phyloP scores from a whole-genome alignment of 2,888 invertebrate species.

The Lithophane socia region DNA sequence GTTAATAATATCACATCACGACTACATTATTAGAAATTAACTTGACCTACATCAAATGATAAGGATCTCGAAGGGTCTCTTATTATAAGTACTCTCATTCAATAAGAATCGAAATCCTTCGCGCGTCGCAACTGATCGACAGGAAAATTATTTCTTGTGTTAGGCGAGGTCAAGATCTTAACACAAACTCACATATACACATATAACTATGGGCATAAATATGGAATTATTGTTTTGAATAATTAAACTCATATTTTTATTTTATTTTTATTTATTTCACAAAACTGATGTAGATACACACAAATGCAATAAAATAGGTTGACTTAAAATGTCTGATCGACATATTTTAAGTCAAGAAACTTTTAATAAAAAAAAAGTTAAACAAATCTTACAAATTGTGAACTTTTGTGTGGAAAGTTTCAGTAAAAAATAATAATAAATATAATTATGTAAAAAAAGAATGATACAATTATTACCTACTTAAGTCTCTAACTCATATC shows the following conservation, averaged over 20 bases:
- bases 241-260: neutral
- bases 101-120: conserved; percentile 50
- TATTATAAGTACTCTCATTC: conserved; percentile 19
- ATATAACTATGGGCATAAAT: neutral
- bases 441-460: no score
- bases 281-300: neutral
- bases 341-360: no score
- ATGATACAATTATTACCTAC: no score
- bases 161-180: conserved; percentile 41
- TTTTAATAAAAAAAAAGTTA: no score
- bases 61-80: conserved; percentile 36
- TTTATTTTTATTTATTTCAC: neutral
- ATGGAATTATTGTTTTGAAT: neutral
- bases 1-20: neutral
- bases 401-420: no score
- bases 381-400: no score
- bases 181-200: neutral
- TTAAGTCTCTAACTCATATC: no score
- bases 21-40: conserved; percentile 3
- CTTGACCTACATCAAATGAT: conserved; percentile 49
- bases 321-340: no score
- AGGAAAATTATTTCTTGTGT: conserved; percentile 52
- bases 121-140: conserved; percentile 43
- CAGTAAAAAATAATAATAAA: no score
- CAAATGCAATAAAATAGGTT: neutral